These are phyloP conservation scores for Ammodytes marinus DNA, from an alignment of 2,113 vertebrate genomes.

Conservation along the genomic window DNA sequence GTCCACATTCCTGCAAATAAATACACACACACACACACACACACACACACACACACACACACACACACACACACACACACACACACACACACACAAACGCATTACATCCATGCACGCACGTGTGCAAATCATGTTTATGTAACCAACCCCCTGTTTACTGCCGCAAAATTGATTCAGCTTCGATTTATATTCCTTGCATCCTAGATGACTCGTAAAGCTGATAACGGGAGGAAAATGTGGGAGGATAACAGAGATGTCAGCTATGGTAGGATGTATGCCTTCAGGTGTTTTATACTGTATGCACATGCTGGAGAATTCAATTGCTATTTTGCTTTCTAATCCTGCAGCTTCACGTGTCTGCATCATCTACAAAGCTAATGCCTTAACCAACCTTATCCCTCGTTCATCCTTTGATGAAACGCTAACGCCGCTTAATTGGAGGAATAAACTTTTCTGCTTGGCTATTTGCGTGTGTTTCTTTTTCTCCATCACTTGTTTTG, in stretches of 20 bases:
- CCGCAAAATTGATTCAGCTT: slow-evolving; percentile 10
- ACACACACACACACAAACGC: neutral
- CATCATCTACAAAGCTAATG: slow-evolving; percentile 33
- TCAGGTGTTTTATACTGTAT: neutral
- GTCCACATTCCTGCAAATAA: slow-evolving; percentile 72
- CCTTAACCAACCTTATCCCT: neutral
- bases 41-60: slow-evolving; percentile 5
- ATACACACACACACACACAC: slow-evolving; percentile 27
- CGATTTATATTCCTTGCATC: slow-evolving; percentile 10
- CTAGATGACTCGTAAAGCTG: neutral
- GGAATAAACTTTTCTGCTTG: slow-evolving; percentile 3
- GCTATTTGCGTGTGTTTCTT: slow-evolving; percentile 1
- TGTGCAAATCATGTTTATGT: slow-evolving; percentile 5
- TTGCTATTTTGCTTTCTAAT: neutral
- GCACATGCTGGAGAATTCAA: slow-evolving; percentile 1
- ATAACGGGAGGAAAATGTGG: slow-evolving; percentile 25
- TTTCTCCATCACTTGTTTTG: slow-evolving; percentile 2
- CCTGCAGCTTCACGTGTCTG: slow-evolving; percentile 33
- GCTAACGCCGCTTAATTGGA: neutral
- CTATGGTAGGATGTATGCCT: slow-evolving; percentile 19
- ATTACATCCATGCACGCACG: neutral
- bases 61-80: slow-evolving; percentile 24
- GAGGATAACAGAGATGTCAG: slow-evolving; percentile 39
- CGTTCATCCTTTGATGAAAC: slow-evolving; percentile 13
- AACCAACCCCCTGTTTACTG: neutral